Evolutionary conservation across 2,797 vertebrate genomes (phyloP).

Genomic region (Tapera naevia): DNA sequence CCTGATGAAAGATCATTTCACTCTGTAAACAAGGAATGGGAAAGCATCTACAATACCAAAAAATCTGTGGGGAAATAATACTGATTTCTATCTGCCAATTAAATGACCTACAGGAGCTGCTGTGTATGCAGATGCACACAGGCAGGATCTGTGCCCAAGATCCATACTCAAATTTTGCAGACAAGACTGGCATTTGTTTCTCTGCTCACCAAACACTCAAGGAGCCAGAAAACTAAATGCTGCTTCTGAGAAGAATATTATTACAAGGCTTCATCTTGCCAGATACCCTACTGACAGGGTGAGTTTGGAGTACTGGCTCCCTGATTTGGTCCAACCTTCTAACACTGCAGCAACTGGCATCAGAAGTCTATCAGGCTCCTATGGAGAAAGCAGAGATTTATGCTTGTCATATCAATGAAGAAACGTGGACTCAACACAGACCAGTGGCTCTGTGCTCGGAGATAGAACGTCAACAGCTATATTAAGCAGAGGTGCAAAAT

Average conservation of each 20-base stretch:
- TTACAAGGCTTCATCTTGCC: not conserved
- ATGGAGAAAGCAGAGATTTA: not conserved
- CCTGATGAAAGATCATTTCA: not conserved
- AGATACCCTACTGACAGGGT: not conserved
- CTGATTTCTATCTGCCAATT: not conserved
- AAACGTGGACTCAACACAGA: not conserved
- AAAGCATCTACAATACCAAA: not conserved
- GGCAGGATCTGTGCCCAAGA: not conserved
- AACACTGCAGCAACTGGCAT: conserved; percentile 16
- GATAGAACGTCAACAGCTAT: not conserved
- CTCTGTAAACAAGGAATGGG: not conserved
- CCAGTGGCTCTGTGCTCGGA: not conserved
- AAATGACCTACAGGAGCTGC: not conserved
- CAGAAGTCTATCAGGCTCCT: conserved; percentile 9
- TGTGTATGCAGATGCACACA: not conserved
- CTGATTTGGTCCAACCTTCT: not conserved
- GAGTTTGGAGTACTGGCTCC: not conserved
- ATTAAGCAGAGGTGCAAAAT: not conserved
- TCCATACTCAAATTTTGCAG: not conserved
- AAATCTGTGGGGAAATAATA: not conserved
- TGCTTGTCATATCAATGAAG: not conserved
- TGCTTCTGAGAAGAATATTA: not conserved
- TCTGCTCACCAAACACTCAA: not conserved
- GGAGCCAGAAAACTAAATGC: not conserved
- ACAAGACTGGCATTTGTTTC: not conserved